Conservation (phyloP, 2,113 vertebrate species). For the Erythrolamprus reginae region DNA sequence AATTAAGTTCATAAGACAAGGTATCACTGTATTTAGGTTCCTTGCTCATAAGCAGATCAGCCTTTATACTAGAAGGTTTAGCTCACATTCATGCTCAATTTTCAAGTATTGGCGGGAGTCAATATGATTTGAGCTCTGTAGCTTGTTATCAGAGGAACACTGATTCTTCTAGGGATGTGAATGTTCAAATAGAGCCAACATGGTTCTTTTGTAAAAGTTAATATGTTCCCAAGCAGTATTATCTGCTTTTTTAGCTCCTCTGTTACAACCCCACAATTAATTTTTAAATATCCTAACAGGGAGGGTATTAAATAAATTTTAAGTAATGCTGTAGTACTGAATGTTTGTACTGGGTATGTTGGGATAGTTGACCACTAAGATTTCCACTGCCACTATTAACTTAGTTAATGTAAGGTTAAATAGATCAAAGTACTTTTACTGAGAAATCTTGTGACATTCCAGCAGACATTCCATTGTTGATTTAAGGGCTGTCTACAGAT, state of each 20-base stretch:
- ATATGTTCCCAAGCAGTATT: neutral
- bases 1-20: too few species aligned
- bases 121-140: neutral
- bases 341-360: neutral
- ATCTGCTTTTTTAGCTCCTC: neutral
- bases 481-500: neutral
- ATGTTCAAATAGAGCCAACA: neutral
- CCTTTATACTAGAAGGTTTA: neutral
- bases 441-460: neutral
- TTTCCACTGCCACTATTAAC: neutral
- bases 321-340: neutral
- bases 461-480: neutral
- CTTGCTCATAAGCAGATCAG: neutral
- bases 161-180: neutral
- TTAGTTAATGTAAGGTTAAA: neutral
- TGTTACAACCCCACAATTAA: neutral
- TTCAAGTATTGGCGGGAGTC: neutral
- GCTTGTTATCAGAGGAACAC: neutral
- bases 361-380: neutral
- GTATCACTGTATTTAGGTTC: too few species aligned
- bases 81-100: neutral
- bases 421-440: neutral
- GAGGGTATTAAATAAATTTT: neutral
- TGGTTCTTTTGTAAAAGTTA: neutral
- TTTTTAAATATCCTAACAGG: neutral